Evolutionary conservation across 2,797 vertebrate species (phyloP).

Genomic region (Oreochromis mossambicus): DNA sequence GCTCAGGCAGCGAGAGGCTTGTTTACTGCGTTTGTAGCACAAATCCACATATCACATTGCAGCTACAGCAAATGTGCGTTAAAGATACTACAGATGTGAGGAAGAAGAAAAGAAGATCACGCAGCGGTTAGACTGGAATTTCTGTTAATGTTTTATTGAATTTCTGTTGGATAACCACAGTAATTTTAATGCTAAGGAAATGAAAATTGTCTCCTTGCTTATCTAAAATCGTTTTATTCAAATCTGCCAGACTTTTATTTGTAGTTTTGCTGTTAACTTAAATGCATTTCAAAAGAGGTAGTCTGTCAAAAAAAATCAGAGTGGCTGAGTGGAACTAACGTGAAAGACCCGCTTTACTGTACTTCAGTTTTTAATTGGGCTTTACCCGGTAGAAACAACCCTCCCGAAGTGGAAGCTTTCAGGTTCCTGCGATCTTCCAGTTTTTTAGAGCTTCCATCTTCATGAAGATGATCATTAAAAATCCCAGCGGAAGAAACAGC

Average conservation of each 20-base stretch:
- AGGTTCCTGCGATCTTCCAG: neutral
- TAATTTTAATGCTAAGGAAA: neutral
- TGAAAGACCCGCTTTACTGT: neutral
- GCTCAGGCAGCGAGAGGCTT: conserved; percentile 33
- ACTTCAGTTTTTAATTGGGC: neutral
- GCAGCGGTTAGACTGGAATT: neutral
- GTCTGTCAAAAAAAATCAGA: neutral
- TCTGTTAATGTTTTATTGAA: neutral
- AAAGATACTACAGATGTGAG: neutral
- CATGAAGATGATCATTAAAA: neutral
- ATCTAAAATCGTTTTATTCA: neutral
- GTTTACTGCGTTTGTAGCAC: conserved; percentile 22
- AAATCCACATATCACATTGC: conserved; percentile 18
- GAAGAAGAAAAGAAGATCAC: neutral
- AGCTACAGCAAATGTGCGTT: neutral
- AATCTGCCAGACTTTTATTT: neutral
- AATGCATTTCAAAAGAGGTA: neutral
- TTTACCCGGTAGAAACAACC: neutral
- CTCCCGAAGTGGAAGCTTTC: neutral
- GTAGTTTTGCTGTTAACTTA: neutral
- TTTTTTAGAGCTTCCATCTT: neutral
- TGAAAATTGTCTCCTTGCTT: neutral
- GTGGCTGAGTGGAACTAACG: neutral
- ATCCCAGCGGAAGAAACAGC: neutral
- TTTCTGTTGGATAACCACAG: neutral